Percentiles rank a stretch among this genome's conserved stretches.
Conservation (phyloP, 2,888 invertebrate species). For the Cremastobaeus sp. region DNA sequence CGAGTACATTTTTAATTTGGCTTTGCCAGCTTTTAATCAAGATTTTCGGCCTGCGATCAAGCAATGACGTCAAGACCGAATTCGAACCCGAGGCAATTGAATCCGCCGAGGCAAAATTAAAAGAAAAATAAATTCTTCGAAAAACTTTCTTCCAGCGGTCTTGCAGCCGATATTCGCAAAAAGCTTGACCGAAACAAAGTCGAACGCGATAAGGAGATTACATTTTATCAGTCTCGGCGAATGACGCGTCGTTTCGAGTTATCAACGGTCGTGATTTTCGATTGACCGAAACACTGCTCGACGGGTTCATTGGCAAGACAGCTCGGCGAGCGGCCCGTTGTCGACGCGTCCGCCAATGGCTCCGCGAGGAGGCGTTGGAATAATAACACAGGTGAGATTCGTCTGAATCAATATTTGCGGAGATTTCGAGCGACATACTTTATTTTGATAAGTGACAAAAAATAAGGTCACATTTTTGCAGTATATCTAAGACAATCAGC, state of each 20-base stretch:
- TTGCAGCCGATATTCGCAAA: too few relatives aligned
- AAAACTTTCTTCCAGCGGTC: too few relatives aligned
- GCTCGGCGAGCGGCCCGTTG: not conserved
- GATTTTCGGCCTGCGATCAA: not conserved
- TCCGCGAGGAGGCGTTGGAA: conserved; percentile 6
- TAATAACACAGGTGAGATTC: conserved; percentile 44
- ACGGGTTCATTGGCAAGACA: not conserved
- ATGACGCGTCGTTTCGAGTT: conserved; percentile 2
- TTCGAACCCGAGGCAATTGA: too few relatives aligned
- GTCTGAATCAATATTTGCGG: conserved; percentile 50
- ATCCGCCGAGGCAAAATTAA: too few relatives aligned
- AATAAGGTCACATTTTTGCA: conserved; percentile 39
- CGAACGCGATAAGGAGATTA: conserved; percentile 49
- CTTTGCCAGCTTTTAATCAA: too few relatives aligned
- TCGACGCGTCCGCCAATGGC: not conserved
- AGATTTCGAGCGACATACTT: conserved; percentile 31
- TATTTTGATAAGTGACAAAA: conserved; percentile 45
- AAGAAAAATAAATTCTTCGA: too few relatives aligned
- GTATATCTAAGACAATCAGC: conserved; percentile 27
- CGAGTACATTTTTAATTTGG: too few relatives aligned
- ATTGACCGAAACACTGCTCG: not conserved
- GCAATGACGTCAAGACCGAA: too few relatives aligned
- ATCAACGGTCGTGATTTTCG: conserved; percentile 43
- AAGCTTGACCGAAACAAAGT: conserved; percentile 42
- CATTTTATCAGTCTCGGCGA: conserved; percentile 21